phyloP scores from a whole-genome alignment of 2,888 invertebrate species.

The Craniophora ligustri region DNA sequence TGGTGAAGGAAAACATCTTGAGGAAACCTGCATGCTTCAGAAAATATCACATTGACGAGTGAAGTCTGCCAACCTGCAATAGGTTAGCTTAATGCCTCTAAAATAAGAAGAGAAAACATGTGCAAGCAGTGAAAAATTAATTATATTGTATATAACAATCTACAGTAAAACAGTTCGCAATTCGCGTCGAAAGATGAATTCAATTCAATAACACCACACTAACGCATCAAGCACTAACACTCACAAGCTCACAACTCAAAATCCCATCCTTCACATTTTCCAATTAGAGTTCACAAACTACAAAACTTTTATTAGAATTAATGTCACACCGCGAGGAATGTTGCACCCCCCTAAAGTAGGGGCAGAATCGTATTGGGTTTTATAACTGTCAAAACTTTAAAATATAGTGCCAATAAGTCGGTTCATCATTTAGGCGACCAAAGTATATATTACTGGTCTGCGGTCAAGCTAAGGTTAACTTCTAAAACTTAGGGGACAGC shows the following conservation, averaged over 20 bases:
- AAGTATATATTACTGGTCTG: conserved; percentile 11
- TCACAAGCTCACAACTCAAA: conserved; percentile 27
- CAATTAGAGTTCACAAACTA: conserved; percentile 45
- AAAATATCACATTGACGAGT: too few relatives aligned
- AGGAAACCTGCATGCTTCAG: too few relatives aligned
- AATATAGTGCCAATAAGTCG: conserved; percentile 38
- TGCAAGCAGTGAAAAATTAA: too few relatives aligned
- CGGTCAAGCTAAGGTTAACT: conserved; percentile 13
- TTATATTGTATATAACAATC: not conserved
- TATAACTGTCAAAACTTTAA: conserved; percentile 34
- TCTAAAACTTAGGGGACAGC: conserved; percentile 3
- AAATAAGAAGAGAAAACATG: too few relatives aligned
- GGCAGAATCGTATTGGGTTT: conserved; percentile 41
- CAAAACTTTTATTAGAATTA: conserved; percentile 45
- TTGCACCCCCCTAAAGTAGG: conserved; percentile 10
- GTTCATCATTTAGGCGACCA: conserved; percentile 16
- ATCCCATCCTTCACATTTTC: conserved; percentile 43
- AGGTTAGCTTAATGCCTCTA: too few relatives aligned
- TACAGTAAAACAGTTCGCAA: conserved; percentile 24
- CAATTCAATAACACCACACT: conserved; percentile 39
- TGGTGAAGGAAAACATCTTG: too few relatives aligned
- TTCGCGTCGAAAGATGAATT: conserved; percentile 41
- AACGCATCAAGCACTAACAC: conserved; percentile 43
- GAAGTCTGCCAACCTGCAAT: too few relatives aligned
- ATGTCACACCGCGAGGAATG: conserved; percentile 33